A percentile compares a stretch with the other conserved stretches of the same genome.
These are phyloP conservation scores for Artemisiospiza belli DNA, from an alignment of 2,113 vertebrate genomes.

Conservation along the genomic window DNA sequence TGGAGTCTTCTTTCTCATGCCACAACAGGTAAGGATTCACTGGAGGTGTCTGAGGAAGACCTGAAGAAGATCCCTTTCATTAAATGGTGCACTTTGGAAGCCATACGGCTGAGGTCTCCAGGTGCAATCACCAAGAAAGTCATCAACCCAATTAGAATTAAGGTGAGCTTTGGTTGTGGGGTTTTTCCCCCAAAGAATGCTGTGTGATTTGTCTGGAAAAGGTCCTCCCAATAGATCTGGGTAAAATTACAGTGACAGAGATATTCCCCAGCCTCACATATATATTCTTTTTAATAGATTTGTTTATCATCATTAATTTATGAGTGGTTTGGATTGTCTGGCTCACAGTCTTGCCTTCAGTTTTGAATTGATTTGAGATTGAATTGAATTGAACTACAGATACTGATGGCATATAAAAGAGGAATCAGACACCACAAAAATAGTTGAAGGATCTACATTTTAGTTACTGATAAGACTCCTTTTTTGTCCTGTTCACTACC, in stretches of 20 bases:
- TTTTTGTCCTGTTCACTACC: background rate
- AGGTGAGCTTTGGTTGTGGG: conserved; percentile 60
- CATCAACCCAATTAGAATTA: conserved; percentile 77
- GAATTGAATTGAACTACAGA: background rate
- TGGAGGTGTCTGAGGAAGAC: conserved; percentile 69
- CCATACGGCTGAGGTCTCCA: conserved; percentile 78
- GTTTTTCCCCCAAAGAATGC: background rate
- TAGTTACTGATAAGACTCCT: background rate
- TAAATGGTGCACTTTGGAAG: conserved; percentile 83
- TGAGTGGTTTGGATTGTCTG: background rate
- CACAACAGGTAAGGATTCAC: conserved; percentile 68
- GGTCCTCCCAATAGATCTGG: background rate
- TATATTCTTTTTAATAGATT: background rate
- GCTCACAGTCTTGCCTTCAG: background rate
- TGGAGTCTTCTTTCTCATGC: background rate
- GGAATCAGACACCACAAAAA: background rate
- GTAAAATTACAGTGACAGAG: background rate
- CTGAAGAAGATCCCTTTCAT: conserved; percentile 76
- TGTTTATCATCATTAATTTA: background rate
- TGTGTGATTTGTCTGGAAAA: background rate
- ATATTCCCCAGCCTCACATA: background rate
- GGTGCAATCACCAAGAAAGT: conserved; percentile 82
- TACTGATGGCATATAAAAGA: background rate
- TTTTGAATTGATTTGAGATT: background rate
- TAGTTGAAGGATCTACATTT: background rate